These are phyloP conservation scores for Lycophotia porphyrea DNA, from an alignment of 2,888 invertebrate species.

Conservation along the genomic window DNA sequence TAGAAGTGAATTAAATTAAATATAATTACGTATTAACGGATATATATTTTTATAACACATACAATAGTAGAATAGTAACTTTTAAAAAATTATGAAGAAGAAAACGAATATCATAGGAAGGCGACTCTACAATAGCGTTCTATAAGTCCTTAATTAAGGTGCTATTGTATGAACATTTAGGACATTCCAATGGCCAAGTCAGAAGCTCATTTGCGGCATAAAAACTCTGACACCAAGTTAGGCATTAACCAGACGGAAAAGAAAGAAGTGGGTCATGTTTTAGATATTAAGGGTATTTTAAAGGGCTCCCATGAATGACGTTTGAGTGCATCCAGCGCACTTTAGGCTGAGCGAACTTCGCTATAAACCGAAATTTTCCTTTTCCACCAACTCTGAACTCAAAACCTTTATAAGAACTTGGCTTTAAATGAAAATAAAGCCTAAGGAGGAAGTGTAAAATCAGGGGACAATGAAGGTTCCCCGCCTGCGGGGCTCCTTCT, in stretches of 20 bases:
- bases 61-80: constrained; percentile 34
- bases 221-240: too few relatives aligned
- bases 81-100: constrained; percentile 31
- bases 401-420: not conserved
- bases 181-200: not conserved
- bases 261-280: not conserved
- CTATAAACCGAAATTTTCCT: not conserved
- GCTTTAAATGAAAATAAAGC: constrained; percentile 4
- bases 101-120: constrained; percentile 40
- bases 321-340: constrained; percentile 4
- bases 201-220: too few relatives aligned
- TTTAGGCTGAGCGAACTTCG: not conserved
- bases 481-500: constrained; percentile 35
- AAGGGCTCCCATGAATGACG: not conserved
- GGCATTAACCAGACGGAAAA: too few relatives aligned
- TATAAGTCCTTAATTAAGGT: not conserved
- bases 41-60: constrained; percentile 34
- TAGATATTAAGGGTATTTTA: not conserved
- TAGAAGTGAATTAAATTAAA: constrained; percentile 45
- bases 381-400: not conserved
- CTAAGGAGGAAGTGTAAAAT: not conserved
- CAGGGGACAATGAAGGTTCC: constrained; percentile 5
- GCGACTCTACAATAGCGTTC: constrained; percentile 18
- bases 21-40: constrained; percentile 33
- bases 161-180: not conserved